Percentiles rank a stretch among this genome's conserved stretches.
These are phyloP conservation scores for Pseudochaenichthys georgianus DNA, from an alignment of 2,797 vertebrate species.

Conservation along the genomic window DNA sequence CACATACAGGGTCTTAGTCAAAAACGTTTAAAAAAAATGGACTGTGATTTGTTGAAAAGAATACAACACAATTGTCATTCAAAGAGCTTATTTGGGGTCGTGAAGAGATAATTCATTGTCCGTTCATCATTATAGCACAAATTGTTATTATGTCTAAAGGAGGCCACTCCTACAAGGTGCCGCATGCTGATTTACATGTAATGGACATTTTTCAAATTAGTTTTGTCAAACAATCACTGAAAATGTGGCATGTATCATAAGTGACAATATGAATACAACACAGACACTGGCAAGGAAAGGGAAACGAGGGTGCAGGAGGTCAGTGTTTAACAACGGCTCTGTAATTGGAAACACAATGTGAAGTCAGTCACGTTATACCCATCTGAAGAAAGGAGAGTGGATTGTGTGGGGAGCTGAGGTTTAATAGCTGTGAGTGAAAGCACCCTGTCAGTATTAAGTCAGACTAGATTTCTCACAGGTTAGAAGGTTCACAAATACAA, in stretches of 20 bases:
- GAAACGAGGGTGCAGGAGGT: slow-evolving; percentile 29
- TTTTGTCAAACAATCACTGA: slow-evolving; percentile 37
- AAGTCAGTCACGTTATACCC: slow-evolving; percentile 42
- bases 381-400: neutral
- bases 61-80: neutral
- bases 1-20: too few species aligned
- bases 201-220: slow-evolving; percentile 36
- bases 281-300: slow-evolving; percentile 1
- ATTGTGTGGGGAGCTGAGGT: slow-evolving; percentile 25
- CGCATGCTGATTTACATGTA: slow-evolving; percentile 25
- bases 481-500: too few species aligned
- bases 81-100: neutral
- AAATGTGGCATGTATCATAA: slow-evolving; percentile 13
- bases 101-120: neutral
- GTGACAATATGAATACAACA: slow-evolving; percentile 24
- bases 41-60: neutral
- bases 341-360: slow-evolving; percentile 61
- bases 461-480: too few species aligned
- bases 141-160: slow-evolving; percentile 9
- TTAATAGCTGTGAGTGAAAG: slow-evolving; percentile 48
- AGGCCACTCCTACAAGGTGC: slow-evolving; percentile 12
- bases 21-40: too few species aligned
- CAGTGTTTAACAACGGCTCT: slow-evolving; percentile 45
- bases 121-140: neutral
- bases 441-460: neutral